Percentiles rank a stretch among this genome's conserved stretches.
Evolutionary conservation across 2,888 invertebrate genomes (phyloP).

Genomic region (Kuschelorhynchus macadamiae): DNA sequence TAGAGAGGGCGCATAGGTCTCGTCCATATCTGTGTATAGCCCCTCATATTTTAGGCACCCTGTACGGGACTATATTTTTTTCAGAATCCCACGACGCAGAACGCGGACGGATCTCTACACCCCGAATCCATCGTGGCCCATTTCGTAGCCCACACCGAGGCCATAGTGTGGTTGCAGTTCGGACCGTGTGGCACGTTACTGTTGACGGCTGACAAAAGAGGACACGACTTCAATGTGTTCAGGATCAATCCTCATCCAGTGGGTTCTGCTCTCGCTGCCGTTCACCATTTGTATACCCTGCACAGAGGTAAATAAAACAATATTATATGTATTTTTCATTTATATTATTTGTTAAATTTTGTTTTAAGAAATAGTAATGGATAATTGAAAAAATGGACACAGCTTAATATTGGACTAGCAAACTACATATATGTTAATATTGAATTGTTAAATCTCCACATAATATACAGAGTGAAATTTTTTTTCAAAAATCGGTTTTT

Average conservation of each 20-base stretch:
- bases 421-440: no score
- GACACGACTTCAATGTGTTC: slow-evolving; percentile 97
- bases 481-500: no score
- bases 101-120: slow-evolving; percentile 64
- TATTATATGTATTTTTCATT: no score
- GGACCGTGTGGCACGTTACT: slow-evolving; percentile 92
- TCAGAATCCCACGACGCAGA: slow-evolving; percentile 50
- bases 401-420: no score
- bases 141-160: slow-evolving; percentile 89
- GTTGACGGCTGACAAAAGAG: slow-evolving; percentile 91
- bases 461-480: no score
- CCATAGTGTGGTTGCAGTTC: slow-evolving; percentile 90
- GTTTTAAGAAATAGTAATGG: no score
- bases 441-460: no score
- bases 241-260: slow-evolving; percentile 90
- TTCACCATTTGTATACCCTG: slow-evolving; percentile 95
- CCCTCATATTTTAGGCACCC: no score
- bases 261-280: slow-evolving; percentile 87
- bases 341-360: no score
- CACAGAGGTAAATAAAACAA: slow-evolving; percentile 78
- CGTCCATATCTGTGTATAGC: no score
- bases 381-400: no score
- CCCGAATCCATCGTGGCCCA: slow-evolving; percentile 87
- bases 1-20: no score
- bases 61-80: not conserved